Base-by-base conservation (phyloP, 2,797 vertebrate species). In the Anguilla obscura region DNA sequence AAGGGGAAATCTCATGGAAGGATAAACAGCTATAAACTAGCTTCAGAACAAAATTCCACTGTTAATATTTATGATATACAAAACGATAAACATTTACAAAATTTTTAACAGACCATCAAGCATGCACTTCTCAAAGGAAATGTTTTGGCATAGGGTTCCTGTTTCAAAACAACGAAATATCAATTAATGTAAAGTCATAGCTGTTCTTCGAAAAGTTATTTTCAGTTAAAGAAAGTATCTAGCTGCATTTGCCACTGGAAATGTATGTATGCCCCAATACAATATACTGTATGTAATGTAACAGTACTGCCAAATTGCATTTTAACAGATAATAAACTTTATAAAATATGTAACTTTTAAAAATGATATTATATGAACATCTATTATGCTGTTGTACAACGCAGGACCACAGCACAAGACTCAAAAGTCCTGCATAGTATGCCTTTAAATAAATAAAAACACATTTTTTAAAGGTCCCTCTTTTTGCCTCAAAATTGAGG, bases 21-120 rank as follows among this genome's bases (percentile, higher is more conserved):
- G 36, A 80, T 45, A 80, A 80, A 80, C 76, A 80, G 33, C 76
- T 45, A 80, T 80, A 80, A 80, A 80, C 76, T 48, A 80, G 76
- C 76, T 80, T 48, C 14, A 80, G 76, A 80, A 80, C 33, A 80
- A 80, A 21, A 45, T 80, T 69, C 40, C 33, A 40, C 40, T 9
- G 9, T 76, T 24, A 80, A 45, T 33, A 80, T 48, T 45, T 80
- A 80, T 36, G 33, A 48, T 80, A 48, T 48, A 36, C 76, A 80
- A 80, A 36, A 80, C 24, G 76, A 24, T 80, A 80, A 80, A 80
- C 76, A 80, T 80, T 48, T 80, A 21, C 12, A 36, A 45, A 7
- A 33, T 36, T 12, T 36, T 80, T 80, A n/a, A 69, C 33, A 24
- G 36, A 80, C 33, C 33, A 36, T 76, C 30, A 33, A 36, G 33